phyloP scores from a whole-genome alignment of 2,797 vertebrate species.

The Sphenopsis melanotis region DNA sequence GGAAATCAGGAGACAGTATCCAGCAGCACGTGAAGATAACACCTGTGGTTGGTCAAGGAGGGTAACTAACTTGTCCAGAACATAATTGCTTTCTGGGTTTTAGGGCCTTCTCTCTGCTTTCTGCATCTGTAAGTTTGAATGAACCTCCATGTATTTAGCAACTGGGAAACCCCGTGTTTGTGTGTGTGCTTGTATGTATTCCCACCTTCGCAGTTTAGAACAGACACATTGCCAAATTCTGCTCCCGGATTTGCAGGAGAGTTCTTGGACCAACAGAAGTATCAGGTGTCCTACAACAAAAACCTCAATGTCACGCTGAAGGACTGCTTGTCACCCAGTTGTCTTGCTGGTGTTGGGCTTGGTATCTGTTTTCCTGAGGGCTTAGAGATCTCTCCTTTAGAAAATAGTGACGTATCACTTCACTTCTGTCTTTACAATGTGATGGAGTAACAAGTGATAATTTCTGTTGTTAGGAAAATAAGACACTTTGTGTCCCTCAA shows the following conservation, averaged over 20 bases:
- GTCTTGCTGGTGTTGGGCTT: background rate
- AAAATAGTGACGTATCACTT: background rate
- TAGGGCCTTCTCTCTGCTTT: background rate
- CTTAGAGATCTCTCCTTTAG: background rate
- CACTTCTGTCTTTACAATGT: background rate
- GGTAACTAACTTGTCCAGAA: slow-evolving; percentile 75
- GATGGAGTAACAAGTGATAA: slow-evolving; percentile 49
- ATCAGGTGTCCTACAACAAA: background rate
- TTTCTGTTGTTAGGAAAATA: slow-evolving; percentile 87
- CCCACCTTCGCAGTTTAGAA: background rate
- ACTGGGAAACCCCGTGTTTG: background rate
- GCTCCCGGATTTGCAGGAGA: background rate
- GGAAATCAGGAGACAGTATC: slow-evolving; percentile 92
- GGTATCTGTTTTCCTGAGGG: background rate
- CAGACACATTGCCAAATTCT: background rate
- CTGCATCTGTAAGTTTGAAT: background rate
- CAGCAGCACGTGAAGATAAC: slow-evolving; percentile 93
- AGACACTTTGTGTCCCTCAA: slow-evolving; percentile 95
- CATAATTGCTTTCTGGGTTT: background rate
- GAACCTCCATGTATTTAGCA: background rate
- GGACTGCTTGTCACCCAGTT: background rate
- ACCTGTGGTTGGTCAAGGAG: slow-evolving; percentile 92
- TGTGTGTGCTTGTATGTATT: background rate
- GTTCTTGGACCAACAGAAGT: background rate
- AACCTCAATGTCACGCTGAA: accelerated